A percentile compares a stretch with the other conserved stretches of the same genome.
phyloP scores from a whole-genome alignment of 2,888 invertebrate species.

The Tinea trinotella region DNA sequence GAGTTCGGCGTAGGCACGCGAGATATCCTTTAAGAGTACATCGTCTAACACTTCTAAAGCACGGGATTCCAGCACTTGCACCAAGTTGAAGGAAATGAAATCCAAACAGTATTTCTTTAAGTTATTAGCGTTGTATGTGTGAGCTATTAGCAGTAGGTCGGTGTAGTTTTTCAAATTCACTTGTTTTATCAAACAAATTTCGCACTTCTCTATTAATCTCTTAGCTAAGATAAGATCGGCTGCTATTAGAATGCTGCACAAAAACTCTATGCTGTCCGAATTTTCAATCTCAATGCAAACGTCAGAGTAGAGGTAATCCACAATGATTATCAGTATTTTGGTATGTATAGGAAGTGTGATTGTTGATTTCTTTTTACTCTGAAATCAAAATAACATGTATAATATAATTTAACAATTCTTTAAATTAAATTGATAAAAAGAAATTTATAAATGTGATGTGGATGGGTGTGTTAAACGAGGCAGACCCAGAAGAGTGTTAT shows the following conservation, averaged over 20 bases:
- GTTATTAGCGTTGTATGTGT: slow-evolving; percentile 81
- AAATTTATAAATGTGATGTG: too few species aligned
- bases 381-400: slow-evolving; percentile 30
- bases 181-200: slow-evolving; percentile 74
- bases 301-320: slow-evolving; percentile 85
- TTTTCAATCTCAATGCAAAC: slow-evolving; percentile 71
- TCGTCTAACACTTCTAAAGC: slow-evolving; percentile 76
- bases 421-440: too few species aligned
- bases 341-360: slow-evolving; percentile 75
- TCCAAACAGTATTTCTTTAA: slow-evolving; percentile 82
- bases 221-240: slow-evolving; percentile 86
- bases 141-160: slow-evolving; percentile 82
- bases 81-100: slow-evolving; percentile 84
- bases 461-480: too few species aligned
- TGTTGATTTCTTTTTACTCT: slow-evolving; percentile 65
- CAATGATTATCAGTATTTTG: slow-evolving; percentile 74
- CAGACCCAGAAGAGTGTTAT: too few species aligned
- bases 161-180: slow-evolving; percentile 83
- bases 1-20: slow-evolving; percentile 76
- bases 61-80: slow-evolving; percentile 78
- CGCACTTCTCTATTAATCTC: slow-evolving; percentile 80
- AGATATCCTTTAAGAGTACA: slow-evolving; percentile 75
- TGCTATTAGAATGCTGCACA: slow-evolving; percentile 81
- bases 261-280: slow-evolving; percentile 77
- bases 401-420: slow-evolving; percentile 6